Conservation (phyloP, 2,113 vertebrate genomes). For the Mus spicilegus region DNA sequence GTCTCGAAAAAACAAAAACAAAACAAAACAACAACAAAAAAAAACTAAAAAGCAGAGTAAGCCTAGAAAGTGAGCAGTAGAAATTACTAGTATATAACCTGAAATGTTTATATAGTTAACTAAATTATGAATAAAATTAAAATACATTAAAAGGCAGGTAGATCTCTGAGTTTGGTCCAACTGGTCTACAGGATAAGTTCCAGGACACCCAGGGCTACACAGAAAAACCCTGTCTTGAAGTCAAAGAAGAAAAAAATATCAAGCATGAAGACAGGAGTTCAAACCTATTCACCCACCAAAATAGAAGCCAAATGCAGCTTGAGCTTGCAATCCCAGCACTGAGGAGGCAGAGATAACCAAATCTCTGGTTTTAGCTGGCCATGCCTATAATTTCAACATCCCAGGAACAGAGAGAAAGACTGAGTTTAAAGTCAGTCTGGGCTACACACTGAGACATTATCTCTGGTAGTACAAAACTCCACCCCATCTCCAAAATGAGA, state of each 20-base stretch:
- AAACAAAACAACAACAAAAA: not conserved
- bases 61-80: not conserved
- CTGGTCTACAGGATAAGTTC: not conserved
- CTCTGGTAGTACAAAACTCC: not conserved
- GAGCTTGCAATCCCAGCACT: not conserved
- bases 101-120: not conserved
- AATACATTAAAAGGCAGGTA: not conserved
- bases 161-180: not conserved
- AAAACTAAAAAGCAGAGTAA: not conserved
- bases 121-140: not conserved
- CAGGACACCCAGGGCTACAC: not conserved
- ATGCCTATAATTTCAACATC: not conserved
- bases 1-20: not conserved
- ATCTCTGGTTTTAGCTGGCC: not conserved
- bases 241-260: not conserved
- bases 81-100: not conserved
- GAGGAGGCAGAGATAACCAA: not conserved
- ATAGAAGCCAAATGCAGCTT: not conserved
- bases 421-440: not conserved
- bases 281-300: not conserved
- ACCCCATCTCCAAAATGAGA: not conserved
- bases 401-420: not conserved
- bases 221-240: not conserved
- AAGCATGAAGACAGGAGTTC: not conserved
- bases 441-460: not conserved